These are phyloP conservation scores for Pitangus sulphuratus DNA, from an alignment of 2,797 vertebrate species.

Conservation along the genomic window DNA sequence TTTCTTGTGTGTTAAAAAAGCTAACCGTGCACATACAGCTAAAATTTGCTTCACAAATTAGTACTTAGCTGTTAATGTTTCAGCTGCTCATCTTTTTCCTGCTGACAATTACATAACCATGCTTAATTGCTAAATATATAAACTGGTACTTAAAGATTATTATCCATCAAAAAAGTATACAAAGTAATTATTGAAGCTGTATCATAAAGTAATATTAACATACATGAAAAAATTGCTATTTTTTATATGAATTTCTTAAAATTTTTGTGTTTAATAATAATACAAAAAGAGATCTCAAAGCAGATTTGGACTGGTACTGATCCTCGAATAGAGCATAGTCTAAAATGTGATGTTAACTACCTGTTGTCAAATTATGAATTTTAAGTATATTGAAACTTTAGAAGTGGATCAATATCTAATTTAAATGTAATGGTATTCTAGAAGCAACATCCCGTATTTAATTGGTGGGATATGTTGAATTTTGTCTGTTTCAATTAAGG, in stretches of 20 bases:
- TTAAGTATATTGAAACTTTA: background rate
- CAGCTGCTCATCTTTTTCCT: background rate
- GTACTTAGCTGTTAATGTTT: background rate
- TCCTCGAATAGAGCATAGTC: background rate
- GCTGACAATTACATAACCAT: background rate
- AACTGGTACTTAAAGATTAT: background rate
- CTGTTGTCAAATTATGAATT: background rate
- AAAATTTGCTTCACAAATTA: background rate
- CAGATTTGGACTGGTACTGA: background rate
- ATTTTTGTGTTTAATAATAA: no score
- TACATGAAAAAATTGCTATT: background rate
- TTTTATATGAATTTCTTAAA: background rate
- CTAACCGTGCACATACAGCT: background rate
- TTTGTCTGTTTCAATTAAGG: background rate
- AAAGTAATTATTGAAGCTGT: background rate
- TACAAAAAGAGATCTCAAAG: background rate
- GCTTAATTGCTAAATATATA: background rate
- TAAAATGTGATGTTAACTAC: background rate
- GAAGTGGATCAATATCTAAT: background rate
- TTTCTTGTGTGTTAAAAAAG: background rate
- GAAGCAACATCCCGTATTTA: background rate
- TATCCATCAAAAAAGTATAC: background rate
- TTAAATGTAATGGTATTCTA: background rate
- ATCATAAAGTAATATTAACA: background rate
- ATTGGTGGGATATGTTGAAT: background rate